phyloP scores from a whole-genome alignment of 1,140 invertebrate species.

The Aphelenchoides fujianensis region DNA sequence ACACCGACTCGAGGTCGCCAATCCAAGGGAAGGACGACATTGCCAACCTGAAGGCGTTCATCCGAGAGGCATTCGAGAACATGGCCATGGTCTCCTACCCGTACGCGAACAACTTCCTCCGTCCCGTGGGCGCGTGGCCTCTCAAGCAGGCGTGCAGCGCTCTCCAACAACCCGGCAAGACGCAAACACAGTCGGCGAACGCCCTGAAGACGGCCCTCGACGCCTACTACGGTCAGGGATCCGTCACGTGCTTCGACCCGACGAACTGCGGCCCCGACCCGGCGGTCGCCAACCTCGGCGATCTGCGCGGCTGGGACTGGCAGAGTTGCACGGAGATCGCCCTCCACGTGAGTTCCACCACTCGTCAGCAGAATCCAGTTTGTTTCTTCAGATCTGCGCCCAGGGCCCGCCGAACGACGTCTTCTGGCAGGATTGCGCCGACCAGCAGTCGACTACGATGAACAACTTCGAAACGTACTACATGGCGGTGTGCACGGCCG shows the following conservation, averaged over 20 bases:
- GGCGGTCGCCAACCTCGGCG: constrained; percentile 65
- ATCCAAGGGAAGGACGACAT: constrained; percentile 23
- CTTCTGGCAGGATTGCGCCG: constrained; percentile 43
- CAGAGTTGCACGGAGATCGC: constrained; percentile 65
- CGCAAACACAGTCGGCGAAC: not conserved
- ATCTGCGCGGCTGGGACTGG: constrained; percentile 74
- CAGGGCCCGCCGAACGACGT: constrained; percentile 66
- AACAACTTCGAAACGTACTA: constrained; percentile 75
- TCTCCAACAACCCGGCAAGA: not conserved
- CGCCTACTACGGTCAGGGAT: not conserved
- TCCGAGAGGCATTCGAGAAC: constrained; percentile 62
- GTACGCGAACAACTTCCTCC: constrained; percentile 65
- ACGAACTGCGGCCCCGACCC: constrained; percentile 58
- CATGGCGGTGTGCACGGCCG: constrained; percentile 59
- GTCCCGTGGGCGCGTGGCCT: not conserved
- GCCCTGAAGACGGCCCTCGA: not conserved
- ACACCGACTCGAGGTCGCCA: constrained; percentile 71
- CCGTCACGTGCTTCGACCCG: constrained; percentile 70
- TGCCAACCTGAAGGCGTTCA: constrained; percentile 58
- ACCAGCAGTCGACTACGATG: constrained; percentile 70
- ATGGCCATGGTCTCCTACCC: constrained; percentile 67
- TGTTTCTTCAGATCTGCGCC: constrained; percentile 74
- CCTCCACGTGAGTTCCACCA: no score
- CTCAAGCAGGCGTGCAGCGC: constrained; percentile 14
- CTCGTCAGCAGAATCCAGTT: no score